Evolutionary conservation across 2,113 vertebrate species (phyloP).

Genomic region (Gymnocephalus cernua): DNA sequence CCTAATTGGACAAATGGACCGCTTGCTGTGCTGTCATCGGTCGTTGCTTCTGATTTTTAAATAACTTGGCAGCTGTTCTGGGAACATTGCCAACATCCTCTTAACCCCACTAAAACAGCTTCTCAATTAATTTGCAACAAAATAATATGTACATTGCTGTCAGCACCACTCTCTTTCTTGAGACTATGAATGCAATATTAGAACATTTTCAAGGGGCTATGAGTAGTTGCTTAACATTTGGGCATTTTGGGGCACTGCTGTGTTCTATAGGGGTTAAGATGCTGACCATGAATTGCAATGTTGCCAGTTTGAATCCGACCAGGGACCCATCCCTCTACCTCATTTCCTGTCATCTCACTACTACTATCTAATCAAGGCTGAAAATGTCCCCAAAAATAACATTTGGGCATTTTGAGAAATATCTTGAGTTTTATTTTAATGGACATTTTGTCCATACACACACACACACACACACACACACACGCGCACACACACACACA

Average conservation of each 20-base stretch:
- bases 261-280: not conserved
- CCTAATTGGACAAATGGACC: conserved; percentile 42
- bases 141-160: not conserved
- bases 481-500: not conserved
- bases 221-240: not conserved
- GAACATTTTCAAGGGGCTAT: not conserved
- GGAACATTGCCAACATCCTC: conserved; percentile 27
- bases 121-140: conserved; percentile 8
- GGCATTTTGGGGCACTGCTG: not conserved
- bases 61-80: conserved; percentile 39
- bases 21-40: conserved; percentile 19
- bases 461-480: too few relatives aligned
- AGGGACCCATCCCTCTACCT: not conserved
- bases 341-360: not conserved
- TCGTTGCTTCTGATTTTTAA: conserved; percentile 25
- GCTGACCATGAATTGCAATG: not conserved
- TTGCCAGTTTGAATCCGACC: not conserved
- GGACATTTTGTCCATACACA: too few relatives aligned
- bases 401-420: too few relatives aligned
- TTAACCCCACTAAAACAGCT: not conserved
- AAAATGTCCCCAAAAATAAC: too few relatives aligned
- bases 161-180: not conserved
- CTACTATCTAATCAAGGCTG: not conserved
- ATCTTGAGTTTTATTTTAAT: too few relatives aligned
- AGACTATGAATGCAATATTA: not conserved